Percentiles rank a stretch among this genome's conserved stretches.
phyloP scores from a whole-genome alignment of 2,888 invertebrate species.

The Branchellion lobata region DNA sequence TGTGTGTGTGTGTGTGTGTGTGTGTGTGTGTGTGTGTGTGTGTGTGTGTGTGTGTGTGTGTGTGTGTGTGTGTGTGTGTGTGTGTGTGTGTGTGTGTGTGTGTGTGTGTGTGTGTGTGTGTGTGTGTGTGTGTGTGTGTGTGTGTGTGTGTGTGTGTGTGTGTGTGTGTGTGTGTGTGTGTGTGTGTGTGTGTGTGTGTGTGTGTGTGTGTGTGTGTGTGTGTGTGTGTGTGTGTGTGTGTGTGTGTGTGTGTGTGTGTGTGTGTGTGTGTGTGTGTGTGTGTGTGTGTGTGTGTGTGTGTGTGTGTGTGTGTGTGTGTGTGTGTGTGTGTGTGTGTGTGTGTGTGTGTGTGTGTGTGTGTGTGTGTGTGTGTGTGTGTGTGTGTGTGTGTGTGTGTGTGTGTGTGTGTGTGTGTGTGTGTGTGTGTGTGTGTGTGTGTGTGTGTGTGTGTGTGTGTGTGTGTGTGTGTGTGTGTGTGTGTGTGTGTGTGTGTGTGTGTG shows the following conservation, averaged over 20 bases:
- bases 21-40: conserved; percentile 15
- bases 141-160: conserved; percentile 23
- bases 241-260: conserved; percentile 19
- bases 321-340: background rate
- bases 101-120: conserved; percentile 23
- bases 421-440: background rate
- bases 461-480: background rate
- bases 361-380: background rate
- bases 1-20: conserved; percentile 15
- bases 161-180: conserved; percentile 23
- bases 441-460: background rate
- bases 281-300: background rate
- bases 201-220: conserved; percentile 23
- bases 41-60: conserved; percentile 15
- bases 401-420: background rate
- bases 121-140: conserved; percentile 23
- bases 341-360: background rate
- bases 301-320: background rate
- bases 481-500: background rate
- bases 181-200: conserved; percentile 23
- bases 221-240: conserved; percentile 23
- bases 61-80: conserved; percentile 22
- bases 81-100: conserved; percentile 19
- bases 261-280: conserved; percentile 19
- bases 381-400: background rate